These are phyloP conservation scores for Ophion ventricosus DNA, from an alignment of 2,888 invertebrate species.

Conservation along the genomic window DNA sequence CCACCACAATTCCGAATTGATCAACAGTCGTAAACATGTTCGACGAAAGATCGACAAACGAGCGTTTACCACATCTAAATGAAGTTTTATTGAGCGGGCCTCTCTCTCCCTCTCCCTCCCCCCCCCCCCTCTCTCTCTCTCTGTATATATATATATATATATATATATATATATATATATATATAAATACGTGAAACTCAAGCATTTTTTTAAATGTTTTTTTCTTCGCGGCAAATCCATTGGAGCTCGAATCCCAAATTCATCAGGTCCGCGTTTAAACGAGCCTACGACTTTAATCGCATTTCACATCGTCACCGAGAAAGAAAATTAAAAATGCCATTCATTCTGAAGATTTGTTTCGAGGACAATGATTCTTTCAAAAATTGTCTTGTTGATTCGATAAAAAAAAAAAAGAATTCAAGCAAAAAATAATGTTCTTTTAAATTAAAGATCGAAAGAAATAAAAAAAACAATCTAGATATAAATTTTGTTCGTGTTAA, in stretches of 20 bases:
- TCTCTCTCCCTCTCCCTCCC: not conserved
- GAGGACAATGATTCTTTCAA: not conserved
- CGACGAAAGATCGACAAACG: slow-evolving; percentile 36
- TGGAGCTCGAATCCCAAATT: not conserved
- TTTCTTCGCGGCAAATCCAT: not conserved
- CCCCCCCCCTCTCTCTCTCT: not conserved
- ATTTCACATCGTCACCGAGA: not conserved
- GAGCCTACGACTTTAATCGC: not conserved
- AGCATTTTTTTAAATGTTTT: no score
- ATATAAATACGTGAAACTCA: no score
- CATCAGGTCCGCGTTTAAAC: not conserved
- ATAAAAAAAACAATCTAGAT: no score
- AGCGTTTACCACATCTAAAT: slow-evolving; percentile 6
- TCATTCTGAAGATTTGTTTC: not conserved
- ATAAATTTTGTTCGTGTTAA: no score
- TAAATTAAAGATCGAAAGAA: no score
- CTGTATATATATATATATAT: no score
- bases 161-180: no score
- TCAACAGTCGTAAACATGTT: slow-evolving; percentile 45
- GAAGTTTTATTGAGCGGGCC: not conserved
- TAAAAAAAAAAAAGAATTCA: no score
- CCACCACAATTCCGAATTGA: slow-evolving; percentile 41
- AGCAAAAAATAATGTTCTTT: no score
- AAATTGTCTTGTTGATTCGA: no score
- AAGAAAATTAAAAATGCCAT: not conserved